These are phyloP conservation scores for Paramisgurnus dabryanus DNA, from an alignment of 2,113 vertebrate genomes.

Conservation along the genomic window DNA sequence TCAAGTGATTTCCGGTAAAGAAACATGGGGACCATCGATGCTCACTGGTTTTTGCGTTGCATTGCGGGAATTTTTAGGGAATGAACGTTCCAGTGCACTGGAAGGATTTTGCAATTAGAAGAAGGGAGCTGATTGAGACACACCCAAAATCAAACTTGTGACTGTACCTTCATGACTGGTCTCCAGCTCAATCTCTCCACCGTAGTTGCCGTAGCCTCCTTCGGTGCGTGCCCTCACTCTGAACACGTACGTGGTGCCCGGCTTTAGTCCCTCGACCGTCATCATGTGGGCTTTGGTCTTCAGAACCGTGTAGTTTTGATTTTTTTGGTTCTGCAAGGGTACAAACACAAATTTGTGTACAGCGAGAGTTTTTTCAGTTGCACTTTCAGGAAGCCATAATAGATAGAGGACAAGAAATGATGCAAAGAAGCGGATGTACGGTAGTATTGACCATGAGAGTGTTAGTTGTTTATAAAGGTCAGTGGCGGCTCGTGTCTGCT, in stretches of 20 bases:
- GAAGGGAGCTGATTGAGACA: too few species aligned
- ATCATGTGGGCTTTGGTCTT: slow-evolving; percentile 82
- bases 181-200: slow-evolving; percentile 82
- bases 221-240: slow-evolving; percentile 78
- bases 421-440: not conserved
- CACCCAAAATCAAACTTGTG: not conserved
- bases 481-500: too few species aligned
- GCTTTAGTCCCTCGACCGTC: slow-evolving; percentile 82
- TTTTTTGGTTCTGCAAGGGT: slow-evolving; percentile 76
- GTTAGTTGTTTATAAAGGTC: too few species aligned
- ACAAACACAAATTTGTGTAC: not conserved
- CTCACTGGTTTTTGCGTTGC: too few species aligned
- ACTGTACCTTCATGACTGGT: slow-evolving; percentile 79
- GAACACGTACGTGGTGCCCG: slow-evolving; percentile 80
- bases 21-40: too few species aligned
- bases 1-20: too few species aligned
- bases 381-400: not conserved
- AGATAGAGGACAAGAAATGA: not conserved
- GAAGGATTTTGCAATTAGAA: too few species aligned
- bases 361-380: not conserved
- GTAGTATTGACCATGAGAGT: not conserved
- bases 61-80: too few species aligned
- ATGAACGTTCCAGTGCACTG: too few species aligned
- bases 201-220: slow-evolving; percentile 79
- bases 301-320: slow-evolving; percentile 82